Percentiles rank a stretch among this genome's conserved stretches.
Conservation (phyloP, 2,797 vertebrate genomes). For the Phyllotis vaccarum region DNA sequence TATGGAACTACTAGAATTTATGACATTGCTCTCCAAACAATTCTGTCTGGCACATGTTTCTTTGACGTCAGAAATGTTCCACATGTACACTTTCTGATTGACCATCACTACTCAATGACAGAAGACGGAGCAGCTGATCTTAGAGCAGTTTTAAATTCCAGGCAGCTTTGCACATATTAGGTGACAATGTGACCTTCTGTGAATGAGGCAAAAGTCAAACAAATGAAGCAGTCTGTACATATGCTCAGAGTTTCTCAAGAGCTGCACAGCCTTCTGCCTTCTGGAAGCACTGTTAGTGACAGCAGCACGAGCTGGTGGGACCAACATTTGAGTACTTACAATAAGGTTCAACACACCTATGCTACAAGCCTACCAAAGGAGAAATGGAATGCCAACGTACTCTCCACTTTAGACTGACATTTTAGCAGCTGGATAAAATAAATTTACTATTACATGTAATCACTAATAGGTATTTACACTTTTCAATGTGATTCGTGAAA, state of each 20-base stretch:
- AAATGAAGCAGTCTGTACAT: not conserved
- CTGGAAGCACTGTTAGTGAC: accelerated
- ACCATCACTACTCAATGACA: not conserved
- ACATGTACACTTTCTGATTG: not conserved
- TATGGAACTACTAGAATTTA: not conserved
- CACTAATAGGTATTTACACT: not conserved
- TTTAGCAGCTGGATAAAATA: not conserved
- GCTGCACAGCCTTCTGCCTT: accelerated
- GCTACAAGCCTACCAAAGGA: not conserved
- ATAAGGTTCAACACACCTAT: not conserved
- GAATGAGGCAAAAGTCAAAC: not conserved
- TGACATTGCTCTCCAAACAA: not conserved
- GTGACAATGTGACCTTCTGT: not conserved
- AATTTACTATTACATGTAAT: not conserved
- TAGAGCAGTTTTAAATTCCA: not conserved
- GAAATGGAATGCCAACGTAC: not conserved
- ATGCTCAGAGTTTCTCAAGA: not conserved
- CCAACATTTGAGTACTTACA: not conserved
- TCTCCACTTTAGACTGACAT: not conserved
- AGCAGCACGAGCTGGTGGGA: accelerated
- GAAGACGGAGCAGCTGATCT: not conserved
- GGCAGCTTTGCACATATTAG: not conserved
- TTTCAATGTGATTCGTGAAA: not conserved
- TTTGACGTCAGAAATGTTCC: not conserved
- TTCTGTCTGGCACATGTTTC: not conserved